Evolutionary conservation across 2,888 invertebrate genomes (phyloP), one percentile per base, ranked within the genome.

Genomic region (Troglohyphantes excavatus): DNA sequence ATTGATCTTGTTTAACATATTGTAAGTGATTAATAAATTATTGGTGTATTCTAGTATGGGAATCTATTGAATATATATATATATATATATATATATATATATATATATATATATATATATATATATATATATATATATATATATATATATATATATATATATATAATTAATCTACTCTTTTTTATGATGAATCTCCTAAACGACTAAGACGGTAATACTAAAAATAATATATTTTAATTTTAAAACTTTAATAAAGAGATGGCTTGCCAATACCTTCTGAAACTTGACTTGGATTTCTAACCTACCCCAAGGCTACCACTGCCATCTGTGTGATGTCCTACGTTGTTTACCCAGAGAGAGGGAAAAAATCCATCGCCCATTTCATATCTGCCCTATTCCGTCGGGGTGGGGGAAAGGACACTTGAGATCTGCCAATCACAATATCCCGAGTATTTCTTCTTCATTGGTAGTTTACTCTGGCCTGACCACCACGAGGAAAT

Each of bases 401-500:
- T 7, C 6, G 26, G 65, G 61, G 61, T 21, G 65, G 43, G 17
- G 72, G 26, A 63, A 26, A 33, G 73, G 67, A 39, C n/a, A 26
- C 46, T 68, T 43, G 53, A 63, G 61, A 83, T 27, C 63, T 83
- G 83, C 83, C 83, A 83, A 83, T 83, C 83, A 83, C 65, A 43
- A n/a, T 43, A 63, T 65, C 43, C 73, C 21, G 17, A 43, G 65
- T 73, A 46, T 43, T 73, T 65, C 73, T 39, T 27, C 82, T 33
- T 33, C 63, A 70, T 63, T 27, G 63, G 72, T 61, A 43, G 82
- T 61, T 82, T 33, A 19, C 68, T 70, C 61, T 67, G 33, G 13
- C 33, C 17, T 83, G 84, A 76, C 84, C 84, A 76, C 84, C 84
- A 70, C 65, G 21, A 59, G 67, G 46, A 75, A 85, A 76, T 85